Conservation (phyloP, 2,113 vertebrate species). For the Nesogale talazaci region DNA sequence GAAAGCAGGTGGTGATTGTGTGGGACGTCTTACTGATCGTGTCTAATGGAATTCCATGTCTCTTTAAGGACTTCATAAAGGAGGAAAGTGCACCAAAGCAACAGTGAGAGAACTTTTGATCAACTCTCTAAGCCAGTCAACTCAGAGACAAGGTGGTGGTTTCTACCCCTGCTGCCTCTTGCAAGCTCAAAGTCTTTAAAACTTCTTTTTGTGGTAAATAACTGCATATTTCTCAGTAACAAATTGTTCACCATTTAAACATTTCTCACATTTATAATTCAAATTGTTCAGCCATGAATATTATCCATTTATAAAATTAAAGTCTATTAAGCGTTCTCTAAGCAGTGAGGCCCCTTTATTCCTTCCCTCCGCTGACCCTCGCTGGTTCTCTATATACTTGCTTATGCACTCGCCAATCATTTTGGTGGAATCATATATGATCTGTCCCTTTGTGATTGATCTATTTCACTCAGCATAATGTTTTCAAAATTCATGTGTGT, state of each 20-base stretch:
- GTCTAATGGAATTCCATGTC: neutral
- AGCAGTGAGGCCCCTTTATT: neutral
- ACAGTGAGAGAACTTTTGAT: neutral
- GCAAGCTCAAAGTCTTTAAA: too few species aligned
- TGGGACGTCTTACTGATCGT: neutral
- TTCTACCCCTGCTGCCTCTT: neutral
- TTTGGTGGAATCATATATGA: neutral
- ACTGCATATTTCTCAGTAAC: neutral
- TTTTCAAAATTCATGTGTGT: neutral
- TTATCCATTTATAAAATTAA: neutral
- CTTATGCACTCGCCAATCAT: neutral
- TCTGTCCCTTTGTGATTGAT: neutral
- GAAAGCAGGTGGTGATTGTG: neutral
- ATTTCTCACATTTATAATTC: neutral
- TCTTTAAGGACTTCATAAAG: neutral
- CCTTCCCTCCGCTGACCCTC: neutral
- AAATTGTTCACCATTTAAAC: neutral
- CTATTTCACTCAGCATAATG: neutral
- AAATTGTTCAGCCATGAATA: neutral
- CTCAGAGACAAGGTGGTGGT: neutral
- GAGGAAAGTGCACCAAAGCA: neutral
- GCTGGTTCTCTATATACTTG: neutral
- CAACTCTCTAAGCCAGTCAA: neutral
- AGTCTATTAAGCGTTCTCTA: neutral
- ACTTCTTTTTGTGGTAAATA: neutral